Percentiles rank a stretch among this genome's conserved stretches.
Evolutionary conservation across 2,113 vertebrate species (phyloP).

Genomic region (Ailurus styani): DNA sequence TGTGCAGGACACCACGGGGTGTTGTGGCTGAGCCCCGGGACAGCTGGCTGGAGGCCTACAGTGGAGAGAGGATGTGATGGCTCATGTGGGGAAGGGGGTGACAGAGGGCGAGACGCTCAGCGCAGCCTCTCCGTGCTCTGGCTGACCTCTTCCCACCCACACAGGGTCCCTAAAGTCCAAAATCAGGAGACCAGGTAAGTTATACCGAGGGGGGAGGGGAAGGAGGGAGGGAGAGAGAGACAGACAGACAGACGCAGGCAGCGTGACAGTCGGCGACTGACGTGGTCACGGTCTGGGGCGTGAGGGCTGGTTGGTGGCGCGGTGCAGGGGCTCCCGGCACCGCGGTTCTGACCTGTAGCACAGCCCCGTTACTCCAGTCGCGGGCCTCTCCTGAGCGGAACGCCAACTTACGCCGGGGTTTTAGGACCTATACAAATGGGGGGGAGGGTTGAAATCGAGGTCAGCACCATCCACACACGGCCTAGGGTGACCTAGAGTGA

Average conservation of each 20-base stretch:
- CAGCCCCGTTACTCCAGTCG: constrained; percentile 53
- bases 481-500: background rate
- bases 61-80: background rate
- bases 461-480: background rate
- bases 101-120: background rate
- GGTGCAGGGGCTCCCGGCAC: background rate
- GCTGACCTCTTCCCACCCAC: constrained; percentile 50
- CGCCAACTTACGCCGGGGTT: constrained; percentile 59
- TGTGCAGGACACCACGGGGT: constrained; percentile 87
- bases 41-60: constrained; percentile 87
- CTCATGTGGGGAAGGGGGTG: background rate
- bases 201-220: background rate
- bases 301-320: constrained; percentile 23
- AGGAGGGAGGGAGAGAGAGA: background rate
- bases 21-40: constrained; percentile 84
- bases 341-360: constrained; percentile 54
- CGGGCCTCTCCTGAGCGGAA: constrained; percentile 60
- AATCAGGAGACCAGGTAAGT: constrained; percentile 48
- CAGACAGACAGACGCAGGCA: background rate
- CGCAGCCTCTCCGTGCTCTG: constrained; percentile 22
- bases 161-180: background rate
- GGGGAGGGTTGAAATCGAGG: constrained; percentile 9
- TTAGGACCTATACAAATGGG: constrained; percentile 30
- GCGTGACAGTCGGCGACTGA: background rate
- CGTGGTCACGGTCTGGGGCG: background rate